Base-by-base conservation (phyloP, 2,113 vertebrate species). In the Cettia cetti region DNA sequence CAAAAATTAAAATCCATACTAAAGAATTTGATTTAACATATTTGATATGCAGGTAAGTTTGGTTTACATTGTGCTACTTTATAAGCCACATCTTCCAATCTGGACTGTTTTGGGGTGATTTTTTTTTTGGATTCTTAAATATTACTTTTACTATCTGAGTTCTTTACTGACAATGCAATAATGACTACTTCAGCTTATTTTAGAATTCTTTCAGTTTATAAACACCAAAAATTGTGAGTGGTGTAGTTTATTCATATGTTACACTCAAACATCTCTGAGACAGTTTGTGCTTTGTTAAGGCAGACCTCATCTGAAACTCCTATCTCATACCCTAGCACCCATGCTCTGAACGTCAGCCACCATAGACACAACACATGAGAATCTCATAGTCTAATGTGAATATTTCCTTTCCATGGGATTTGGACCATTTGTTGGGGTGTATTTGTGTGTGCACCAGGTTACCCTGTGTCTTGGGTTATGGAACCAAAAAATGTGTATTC, bases 401-500 rank as follows among this genome's bases (percentile, higher is more conserved):
- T 39, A 65, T 8, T 87, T 28, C 6, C 13, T 45, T 66, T 70
- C 19, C 56, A 65, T 28, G n/a, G n/a, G n/a, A n/a, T n/a, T n/a
- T n/a, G n/a, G n/a, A n/a, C n/a, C n/a, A n/a, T n/a, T n/a, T n/a
- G n/a, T 57, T 20, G 3, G 22, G 22, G 15, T 19, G 19, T 40
- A 23, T 53, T 22, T 70, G 11, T 23, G 19, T 27, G 33, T 15
- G 6, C 8, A 11, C 30, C 14, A 30, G 10, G 15, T 6, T 69
- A 6, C 1, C 2, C 24, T 6, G 11, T 18, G 42, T 10, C 47
- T n/a, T n/a, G n/a, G n/a, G n/a, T n/a, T n/a, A n/a, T n/a, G n/a
- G n/a, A n/a, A n/a, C n/a, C n/a, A n/a, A n/a, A n/a, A n/a, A n/a
- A n/a, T n/a, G n/a, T n/a, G n/a, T n/a, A n/a, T n/a, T n/a, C n/a